Evolutionary conservation across 2,113 vertebrate genomes (phyloP), one percentile per base, ranked within the genome.

Genomic region (Ploceus nigricollis): DNA sequence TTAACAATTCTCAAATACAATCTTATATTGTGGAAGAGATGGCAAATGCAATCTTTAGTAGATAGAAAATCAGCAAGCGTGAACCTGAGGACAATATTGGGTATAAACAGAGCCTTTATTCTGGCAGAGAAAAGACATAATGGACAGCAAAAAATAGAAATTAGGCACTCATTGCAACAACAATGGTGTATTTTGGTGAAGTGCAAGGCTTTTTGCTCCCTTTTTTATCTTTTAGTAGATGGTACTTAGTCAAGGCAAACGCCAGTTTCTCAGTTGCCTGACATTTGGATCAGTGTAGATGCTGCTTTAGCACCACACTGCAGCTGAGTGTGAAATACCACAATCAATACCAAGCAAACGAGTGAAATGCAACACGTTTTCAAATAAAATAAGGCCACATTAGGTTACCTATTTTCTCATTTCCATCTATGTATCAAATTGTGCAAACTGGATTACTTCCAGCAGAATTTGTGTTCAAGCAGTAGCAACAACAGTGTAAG

Each of bases 41-140:
- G 66, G 21, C 47, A 80, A 90, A 65, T 17, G 17, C 45, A 76
- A 42, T 84, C 48, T 54, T 72, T n/a, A 76, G 30, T 20, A 83
- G 76, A 72, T 1, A 83, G 40, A 82, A 64, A 64, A 86, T 54
- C 90, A 93, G 58, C 64, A 78, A 89, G 64, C 0, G 0, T 51
- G 64, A 94, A 86, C 37, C 75, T 45, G 28, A 95, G 79, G 72
- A 87, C 37, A 81, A 86, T 17, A 57, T 2, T 11, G 16, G 58
- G 39, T 83, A 83, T 21, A 86, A 90, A 85, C 42, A 61, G 12
- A 65, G 25, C 18, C 30, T 83, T 80, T 80, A 65, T 77, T 81
- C 42, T 90, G 63, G n/a, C 42, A 45, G 8, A 69, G n/a, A 82
- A 86, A 73, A 96, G 71, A 57, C 35, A 65, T 20, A 45, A 88